phyloP scores from a whole-genome alignment of 2,888 invertebrate species.

The Scaptomyza polygonia region DNA sequence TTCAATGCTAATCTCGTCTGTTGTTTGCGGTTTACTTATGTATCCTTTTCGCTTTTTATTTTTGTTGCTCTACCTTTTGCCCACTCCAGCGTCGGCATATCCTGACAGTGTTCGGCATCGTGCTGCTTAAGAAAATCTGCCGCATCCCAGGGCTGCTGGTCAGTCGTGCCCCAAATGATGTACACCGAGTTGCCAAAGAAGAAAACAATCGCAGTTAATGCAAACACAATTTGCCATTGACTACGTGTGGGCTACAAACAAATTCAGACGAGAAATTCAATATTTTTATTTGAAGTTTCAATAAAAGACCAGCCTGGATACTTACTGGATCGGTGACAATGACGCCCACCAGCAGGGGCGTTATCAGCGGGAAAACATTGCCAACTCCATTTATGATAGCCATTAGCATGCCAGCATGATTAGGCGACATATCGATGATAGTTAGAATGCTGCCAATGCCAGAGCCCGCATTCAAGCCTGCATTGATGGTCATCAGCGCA shows the following conservation, averaged over 20 bases:
- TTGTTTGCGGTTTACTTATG: not conserved
- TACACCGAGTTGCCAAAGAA: slow-evolving; percentile 89
- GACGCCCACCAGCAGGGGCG: slow-evolving; percentile 86
- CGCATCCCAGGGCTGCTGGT: slow-evolving; percentile 89
- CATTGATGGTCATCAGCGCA: slow-evolving; percentile 85
- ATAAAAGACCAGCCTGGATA: slow-evolving; percentile 31
- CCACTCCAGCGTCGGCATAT: not conserved
- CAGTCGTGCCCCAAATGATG: slow-evolving; percentile 87
- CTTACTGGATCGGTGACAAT: slow-evolving; percentile 83
- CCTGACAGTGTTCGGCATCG: slow-evolving; percentile 37
- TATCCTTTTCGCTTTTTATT: slow-evolving; percentile 15
- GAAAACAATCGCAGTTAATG: slow-evolving; percentile 87
- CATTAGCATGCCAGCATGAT: slow-evolving; percentile 88
- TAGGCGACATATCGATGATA: slow-evolving; percentile 88
- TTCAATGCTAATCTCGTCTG: slow-evolving; percentile 22
- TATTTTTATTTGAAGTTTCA: not conserved
- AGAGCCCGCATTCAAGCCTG: slow-evolving; percentile 83
- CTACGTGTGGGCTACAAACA: slow-evolving; percentile 83
- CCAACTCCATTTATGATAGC: slow-evolving; percentile 87
- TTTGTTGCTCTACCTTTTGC: not conserved
- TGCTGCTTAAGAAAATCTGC: slow-evolving; percentile 44
- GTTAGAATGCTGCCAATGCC: slow-evolving; percentile 85
- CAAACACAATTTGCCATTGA: slow-evolving; percentile 91
- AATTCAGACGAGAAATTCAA: no score
- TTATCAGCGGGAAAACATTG: slow-evolving; percentile 86